Evolutionary conservation across 2,888 invertebrate genomes (phyloP).

Genomic region (Hirudinaria manillensis): DNA sequence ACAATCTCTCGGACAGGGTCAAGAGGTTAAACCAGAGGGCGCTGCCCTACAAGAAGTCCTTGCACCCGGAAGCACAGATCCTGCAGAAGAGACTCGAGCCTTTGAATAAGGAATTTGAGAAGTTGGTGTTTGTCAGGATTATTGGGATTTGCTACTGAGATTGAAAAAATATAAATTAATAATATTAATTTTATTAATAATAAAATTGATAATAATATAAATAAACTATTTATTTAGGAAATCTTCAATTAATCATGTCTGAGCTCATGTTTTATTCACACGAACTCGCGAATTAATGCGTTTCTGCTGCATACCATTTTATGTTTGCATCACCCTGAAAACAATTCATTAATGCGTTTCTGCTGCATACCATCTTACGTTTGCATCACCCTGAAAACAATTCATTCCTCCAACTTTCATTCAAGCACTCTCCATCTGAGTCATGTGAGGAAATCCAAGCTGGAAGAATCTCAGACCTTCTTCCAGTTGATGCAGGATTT

Average conservation of each 20-base stretch:
- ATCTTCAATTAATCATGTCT: too few relatives aligned
- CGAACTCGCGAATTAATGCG: too few relatives aligned
- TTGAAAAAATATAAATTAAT: neutral
- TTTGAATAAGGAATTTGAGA: slow-evolving; percentile 71
- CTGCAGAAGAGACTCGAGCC: slow-evolving; percentile 69
- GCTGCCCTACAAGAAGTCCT: slow-evolving; percentile 76
- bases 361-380: too few relatives aligned
- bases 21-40: slow-evolving; percentile 80
- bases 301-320: too few relatives aligned
- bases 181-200: neutral
- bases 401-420: too few relatives aligned
- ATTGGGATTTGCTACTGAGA: neutral
- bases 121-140: slow-evolving; percentile 45
- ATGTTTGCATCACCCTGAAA: too few relatives aligned
- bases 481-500: slow-evolving; percentile 93
- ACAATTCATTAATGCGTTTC: too few relatives aligned
- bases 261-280: too few relatives aligned
- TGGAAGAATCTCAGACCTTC: slow-evolving; percentile 86
- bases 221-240: neutral
- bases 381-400: too few relatives aligned
- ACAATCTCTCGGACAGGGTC: slow-evolving; percentile 78
- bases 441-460: slow-evolving; percentile 61
- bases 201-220: too few relatives aligned
- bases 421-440: slow-evolving; percentile 81
- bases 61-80: slow-evolving; percentile 52